phyloP scores from a whole-genome alignment of 2,113 vertebrate genomes.

The Phycodurus eques region DNA sequence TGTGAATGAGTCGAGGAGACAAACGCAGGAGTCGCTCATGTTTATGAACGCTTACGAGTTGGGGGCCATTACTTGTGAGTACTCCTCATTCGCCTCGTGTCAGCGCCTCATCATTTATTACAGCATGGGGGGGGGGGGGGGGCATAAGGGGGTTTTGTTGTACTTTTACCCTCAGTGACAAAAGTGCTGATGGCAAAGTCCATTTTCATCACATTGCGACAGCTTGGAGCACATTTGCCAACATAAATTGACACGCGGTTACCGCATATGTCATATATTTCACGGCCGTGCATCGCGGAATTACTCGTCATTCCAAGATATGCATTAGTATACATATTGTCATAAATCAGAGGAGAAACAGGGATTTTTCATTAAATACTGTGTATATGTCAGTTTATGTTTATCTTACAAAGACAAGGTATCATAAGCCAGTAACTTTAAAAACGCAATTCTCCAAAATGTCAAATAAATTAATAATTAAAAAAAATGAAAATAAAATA shows the following conservation, averaged over 20 bases:
- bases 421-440: not conserved
- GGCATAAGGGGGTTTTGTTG: conserved; percentile 41
- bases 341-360: not conserved
- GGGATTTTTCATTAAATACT: not conserved
- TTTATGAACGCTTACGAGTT: conserved; percentile 30
- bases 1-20: not conserved
- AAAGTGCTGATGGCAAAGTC: conserved; percentile 54
- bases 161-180: conserved; percentile 55
- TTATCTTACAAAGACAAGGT: not conserved
- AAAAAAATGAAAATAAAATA: not conserved
- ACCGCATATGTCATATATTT: conserved; percentile 9
- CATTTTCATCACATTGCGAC: conserved; percentile 45
- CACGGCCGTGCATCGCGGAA: not conserved
- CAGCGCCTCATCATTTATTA: conserved; percentile 55
- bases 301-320: conserved; percentile 1
- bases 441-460: not conserved
- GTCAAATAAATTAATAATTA: not conserved
- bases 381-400: not conserved
- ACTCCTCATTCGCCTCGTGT: conserved; percentile 49
- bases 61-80: conserved; percentile 16
- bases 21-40: conserved; percentile 2
- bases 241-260: conserved; percentile 27
- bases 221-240: conserved; percentile 44
- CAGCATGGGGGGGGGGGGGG: conserved; percentile 15
- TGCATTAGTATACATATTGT: not conserved